Evolutionary conservation across 2,888 invertebrate genomes (phyloP), one percentile per base, ranked within the genome.

Genomic region (Germaria angustata): DNA sequence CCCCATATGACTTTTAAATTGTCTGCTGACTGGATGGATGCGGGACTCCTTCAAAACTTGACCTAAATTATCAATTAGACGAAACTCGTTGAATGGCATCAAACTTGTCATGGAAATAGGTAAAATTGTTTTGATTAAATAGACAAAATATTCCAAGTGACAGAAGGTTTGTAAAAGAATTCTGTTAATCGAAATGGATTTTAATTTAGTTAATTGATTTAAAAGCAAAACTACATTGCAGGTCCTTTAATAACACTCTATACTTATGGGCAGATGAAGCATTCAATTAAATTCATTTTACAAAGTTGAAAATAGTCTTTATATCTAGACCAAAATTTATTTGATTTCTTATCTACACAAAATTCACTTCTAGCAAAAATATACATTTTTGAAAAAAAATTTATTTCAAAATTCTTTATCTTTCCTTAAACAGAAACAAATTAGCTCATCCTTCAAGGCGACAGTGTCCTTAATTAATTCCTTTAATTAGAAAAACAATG

Each of bases 1-100:
- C 44, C 57, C 49, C 81, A 84, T 85, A 84, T 84, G 85, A 85
- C 84, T 85, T 84, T 84, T 82, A 84, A 85, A 84, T 85, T 80
- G 51, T 72, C 49, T 66, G 39, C n/a, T 5, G n/a, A 6, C 24
- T 57, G 46, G 32, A 44, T 8, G 28, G 28, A n/a, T 32, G 61
- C 39, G 4, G 9, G 15, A 20, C 1, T 34, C 6, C 22, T 44
- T 59, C 15, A 15, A n/a, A 59, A 73, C 17, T 73, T 80, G 73
- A 80, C 79, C 79, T 68, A 66, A 80, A 79, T 66, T 79, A 51
- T 73, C 79, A 80, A 73, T 80, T 80, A 80, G 34, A 53, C 7
- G 17, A 34, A 34, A n/a, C 34, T 51, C 24, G 44, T 36, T 17
- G 53, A 77, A 69, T 69, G 59, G 20, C 59, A 51, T 44, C 76